Conservation (phyloP, 1,140 invertebrate genomes). For the Pseudomyrmex gracilis region DNA sequence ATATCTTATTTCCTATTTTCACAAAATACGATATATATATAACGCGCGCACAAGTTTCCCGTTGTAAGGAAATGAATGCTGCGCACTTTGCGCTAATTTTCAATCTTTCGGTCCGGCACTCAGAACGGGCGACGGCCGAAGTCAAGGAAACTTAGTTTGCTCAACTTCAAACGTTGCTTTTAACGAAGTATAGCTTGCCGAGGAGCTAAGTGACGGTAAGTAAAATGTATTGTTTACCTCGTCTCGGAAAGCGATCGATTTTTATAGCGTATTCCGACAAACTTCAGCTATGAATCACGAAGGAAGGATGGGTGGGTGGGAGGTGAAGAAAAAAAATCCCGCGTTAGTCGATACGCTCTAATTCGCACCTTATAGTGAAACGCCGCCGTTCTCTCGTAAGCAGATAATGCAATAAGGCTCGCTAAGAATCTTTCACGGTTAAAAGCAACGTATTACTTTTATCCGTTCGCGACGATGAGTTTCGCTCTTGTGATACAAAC, state of each 20-base stretch:
- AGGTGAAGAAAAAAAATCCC: neutral
- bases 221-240: conserved; percentile 60
- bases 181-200: conserved; percentile 42
- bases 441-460: neutral
- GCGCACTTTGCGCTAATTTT: conserved; percentile 41
- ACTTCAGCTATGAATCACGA: conserved; percentile 35
- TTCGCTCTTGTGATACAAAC: neutral
- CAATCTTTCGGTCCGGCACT: conserved; percentile 50
- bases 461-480: neutral
- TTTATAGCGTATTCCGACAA: conserved; percentile 28
- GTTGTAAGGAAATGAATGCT: conserved; percentile 46
- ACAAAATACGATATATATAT: conserved; percentile 21
- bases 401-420: conserved; percentile 22
- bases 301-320: neutral
- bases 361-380: neutral
- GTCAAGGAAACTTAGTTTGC: conserved; percentile 50
- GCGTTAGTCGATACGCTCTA: conserved; percentile 12
- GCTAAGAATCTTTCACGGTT: conserved; percentile 20
- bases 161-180: conserved; percentile 58
- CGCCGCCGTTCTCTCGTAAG: neutral
- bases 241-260: conserved; percentile 18
- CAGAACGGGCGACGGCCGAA: conserved; percentile 13
- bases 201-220: conserved; percentile 50
- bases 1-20: conserved; percentile 30
- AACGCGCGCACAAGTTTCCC: neutral